Evolutionary conservation across 2,888 invertebrate species (phyloP).

Genomic region (Pherbina coryleti): DNA sequence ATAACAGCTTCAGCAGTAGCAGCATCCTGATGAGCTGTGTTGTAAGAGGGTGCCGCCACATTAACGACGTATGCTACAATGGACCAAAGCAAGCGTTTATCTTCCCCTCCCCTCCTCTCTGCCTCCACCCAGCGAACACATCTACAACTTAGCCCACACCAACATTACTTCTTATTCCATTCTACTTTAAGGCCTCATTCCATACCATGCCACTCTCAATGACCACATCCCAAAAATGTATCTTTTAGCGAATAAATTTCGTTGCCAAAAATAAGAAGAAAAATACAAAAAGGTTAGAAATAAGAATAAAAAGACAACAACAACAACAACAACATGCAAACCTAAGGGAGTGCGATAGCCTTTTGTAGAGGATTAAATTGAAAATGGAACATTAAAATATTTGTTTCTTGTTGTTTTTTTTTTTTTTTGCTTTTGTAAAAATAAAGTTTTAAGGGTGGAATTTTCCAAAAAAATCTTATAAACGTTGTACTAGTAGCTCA

Average conservation of each 20-base stretch:
- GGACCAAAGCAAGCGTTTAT: not conserved
- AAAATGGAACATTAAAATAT: conserved; percentile 30
- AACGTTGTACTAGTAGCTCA: too few relatives aligned
- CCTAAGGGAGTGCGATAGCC: not conserved
- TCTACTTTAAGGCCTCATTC: not conserved
- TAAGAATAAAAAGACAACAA: not conserved
- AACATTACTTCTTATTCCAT: too few relatives aligned
- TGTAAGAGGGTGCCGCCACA: not conserved
- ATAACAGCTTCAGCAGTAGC: not conserved
- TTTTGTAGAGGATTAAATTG: conserved; percentile 27
- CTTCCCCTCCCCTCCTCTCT: not conserved
- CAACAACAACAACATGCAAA: not conserved
- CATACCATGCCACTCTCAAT: not conserved
- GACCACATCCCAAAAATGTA: conserved; percentile 37
- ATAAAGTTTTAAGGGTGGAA: conserved; percentile 25
- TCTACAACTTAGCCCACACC: too few relatives aligned
- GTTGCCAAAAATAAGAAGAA: not conserved
- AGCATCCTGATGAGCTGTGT: not conserved
- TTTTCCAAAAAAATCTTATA: not conserved
- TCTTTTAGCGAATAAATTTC: conserved; percentile 21
- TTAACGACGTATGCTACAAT: not conserved
- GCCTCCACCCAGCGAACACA: too few relatives aligned
- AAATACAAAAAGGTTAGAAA: conserved; percentile 6
- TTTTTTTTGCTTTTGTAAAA: not conserved
- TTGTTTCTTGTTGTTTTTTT: conserved; percentile 1